A percentile compares a stretch with the other conserved stretches of the same genome.
These are phyloP conservation scores for Urocynchramus pylzowi DNA, from an alignment of 2,113 vertebrate genomes.

Conservation along the genomic window DNA sequence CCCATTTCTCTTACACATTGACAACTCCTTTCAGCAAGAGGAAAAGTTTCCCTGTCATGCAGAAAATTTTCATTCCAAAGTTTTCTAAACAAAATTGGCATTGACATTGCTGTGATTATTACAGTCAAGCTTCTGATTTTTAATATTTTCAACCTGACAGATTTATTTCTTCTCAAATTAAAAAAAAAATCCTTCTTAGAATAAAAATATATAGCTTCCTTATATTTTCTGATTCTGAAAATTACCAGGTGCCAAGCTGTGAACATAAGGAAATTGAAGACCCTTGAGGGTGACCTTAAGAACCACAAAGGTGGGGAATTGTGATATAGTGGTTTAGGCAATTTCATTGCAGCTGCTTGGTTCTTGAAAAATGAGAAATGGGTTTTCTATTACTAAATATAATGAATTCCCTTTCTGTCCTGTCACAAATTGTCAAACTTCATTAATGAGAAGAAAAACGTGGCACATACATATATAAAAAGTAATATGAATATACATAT, in stretches of 20 bases:
- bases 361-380: slow-evolving; percentile 75
- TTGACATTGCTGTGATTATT: slow-evolving; percentile 74
- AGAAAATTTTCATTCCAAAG: slow-evolving; percentile 18
- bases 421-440: slow-evolving; percentile 82
- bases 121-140: slow-evolving; percentile 73
- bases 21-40: not conserved
- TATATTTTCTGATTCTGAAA: slow-evolving; percentile 69
- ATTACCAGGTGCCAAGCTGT: slow-evolving; percentile 72
- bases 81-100: slow-evolving; percentile 58
- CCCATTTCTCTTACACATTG: slow-evolving; percentile 34
- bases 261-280: slow-evolving; percentile 75
- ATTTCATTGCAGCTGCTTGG: slow-evolving; percentile 67
- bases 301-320: slow-evolving; percentile 62
- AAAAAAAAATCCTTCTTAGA: slow-evolving; percentile 67
- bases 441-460: slow-evolving; percentile 68
- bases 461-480: not conserved
- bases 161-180: slow-evolving; percentile 74
- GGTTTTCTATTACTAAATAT: slow-evolving; percentile 81
- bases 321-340: slow-evolving; percentile 70
- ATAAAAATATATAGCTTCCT: slow-evolving; percentile 64
- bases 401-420: slow-evolving; percentile 77
- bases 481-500: not conserved
- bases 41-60: not conserved
- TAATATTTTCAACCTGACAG: slow-evolving; percentile 79
- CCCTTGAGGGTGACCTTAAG: slow-evolving; percentile 70